These are phyloP conservation scores for Actinostola sp. DNA, from an alignment of 92 coral and sea anemone species.

Conservation along the genomic window DNA sequence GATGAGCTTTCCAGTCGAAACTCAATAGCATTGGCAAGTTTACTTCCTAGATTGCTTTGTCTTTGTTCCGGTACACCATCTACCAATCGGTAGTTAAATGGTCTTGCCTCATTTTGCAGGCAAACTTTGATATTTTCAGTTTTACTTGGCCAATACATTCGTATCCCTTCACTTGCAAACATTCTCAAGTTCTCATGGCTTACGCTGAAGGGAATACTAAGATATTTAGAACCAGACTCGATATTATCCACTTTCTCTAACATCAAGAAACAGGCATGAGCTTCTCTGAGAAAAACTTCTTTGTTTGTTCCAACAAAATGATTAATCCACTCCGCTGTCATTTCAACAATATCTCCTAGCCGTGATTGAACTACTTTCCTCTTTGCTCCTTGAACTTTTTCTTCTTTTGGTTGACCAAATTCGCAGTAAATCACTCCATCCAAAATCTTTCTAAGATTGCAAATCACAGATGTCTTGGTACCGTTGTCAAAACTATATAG, in stretches of 20 bases:
- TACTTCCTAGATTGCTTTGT: slow-evolving; percentile 49
- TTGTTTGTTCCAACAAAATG: slow-evolving; percentile 7
- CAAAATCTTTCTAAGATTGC: not conserved
- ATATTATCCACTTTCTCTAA: slow-evolving; percentile 35
- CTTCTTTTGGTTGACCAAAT: not conserved
- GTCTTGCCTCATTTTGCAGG: slow-evolving; percentile 35
- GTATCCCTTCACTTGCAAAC: slow-evolving; percentile 2
- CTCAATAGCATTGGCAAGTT: slow-evolving; percentile 59
- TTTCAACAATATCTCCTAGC: not conserved
- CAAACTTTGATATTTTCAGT: not conserved
- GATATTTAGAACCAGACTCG: slow-evolving; percentile 11
- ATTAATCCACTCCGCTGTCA: slow-evolving; percentile 11
- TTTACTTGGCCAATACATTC: not conserved
- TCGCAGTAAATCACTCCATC: slow-evolving; percentile 1
- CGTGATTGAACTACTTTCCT: not conserved
- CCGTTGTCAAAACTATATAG: slow-evolving; percentile 3
- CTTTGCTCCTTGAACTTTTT: not conserved
- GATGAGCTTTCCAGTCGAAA: slow-evolving; percentile 40
- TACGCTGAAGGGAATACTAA: slow-evolving; percentile 2
- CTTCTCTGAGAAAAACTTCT: slow-evolving; percentile 32
- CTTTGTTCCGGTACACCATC: slow-evolving; percentile 74
- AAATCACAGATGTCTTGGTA: not conserved
- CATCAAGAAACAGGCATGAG: slow-evolving; percentile 46
- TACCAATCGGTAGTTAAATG: slow-evolving; percentile 48
- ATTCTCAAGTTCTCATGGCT: not conserved